Base-by-base conservation (phyloP, 2,797 vertebrate species). In the Moxostoma hubbsi region DNA sequence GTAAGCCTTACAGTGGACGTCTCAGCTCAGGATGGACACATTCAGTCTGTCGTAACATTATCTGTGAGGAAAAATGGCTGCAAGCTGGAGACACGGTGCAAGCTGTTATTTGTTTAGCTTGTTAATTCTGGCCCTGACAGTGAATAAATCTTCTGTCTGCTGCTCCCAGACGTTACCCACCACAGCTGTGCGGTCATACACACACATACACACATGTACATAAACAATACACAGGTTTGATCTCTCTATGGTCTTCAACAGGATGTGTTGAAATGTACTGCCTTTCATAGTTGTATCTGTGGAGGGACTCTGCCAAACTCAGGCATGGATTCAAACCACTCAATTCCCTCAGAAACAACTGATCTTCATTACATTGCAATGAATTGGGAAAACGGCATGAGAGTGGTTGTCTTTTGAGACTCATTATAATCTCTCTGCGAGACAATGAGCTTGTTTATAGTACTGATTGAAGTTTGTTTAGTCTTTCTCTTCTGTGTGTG, bases 71-170 rank as follows among this genome's bases (percentile, higher is more conserved):
- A 45, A 47, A 55, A 18, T 46, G 18, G n/a, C 66, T 62, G 54
- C 67, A 57, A 65, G 76, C 58, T 70, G 71, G 49, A 57, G 73
- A 66, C 81, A 69, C 69, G 10, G 47, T 49, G 53, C 81, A 85
- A 83, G 82, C 82, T 88, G 82, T 88, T 86, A 80, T 86, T 88
- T 84, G 82, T 86, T 88, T 85, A 83, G 78, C 79, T 80, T 81
- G 82, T 82, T 86, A 85, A 86, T 84, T 86, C 74, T 73, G 73
- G 80, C 83, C 67, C 77, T 79, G 79, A 77, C 64, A 45, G 67
- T 66, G 81, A 84, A 82, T 85, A 81, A 81, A 84, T 81, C 68
- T 81, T 51, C 49, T 47, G 69, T 84, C 66, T 73, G 51, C 62
- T 45, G 73, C 80, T 79, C 82, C 82, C 69, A 67, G 57, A 64